These are phyloP conservation scores for Neosilurus mollespiculum DNA, from an alignment of 2,797 vertebrate genomes.

Conservation along the genomic window DNA sequence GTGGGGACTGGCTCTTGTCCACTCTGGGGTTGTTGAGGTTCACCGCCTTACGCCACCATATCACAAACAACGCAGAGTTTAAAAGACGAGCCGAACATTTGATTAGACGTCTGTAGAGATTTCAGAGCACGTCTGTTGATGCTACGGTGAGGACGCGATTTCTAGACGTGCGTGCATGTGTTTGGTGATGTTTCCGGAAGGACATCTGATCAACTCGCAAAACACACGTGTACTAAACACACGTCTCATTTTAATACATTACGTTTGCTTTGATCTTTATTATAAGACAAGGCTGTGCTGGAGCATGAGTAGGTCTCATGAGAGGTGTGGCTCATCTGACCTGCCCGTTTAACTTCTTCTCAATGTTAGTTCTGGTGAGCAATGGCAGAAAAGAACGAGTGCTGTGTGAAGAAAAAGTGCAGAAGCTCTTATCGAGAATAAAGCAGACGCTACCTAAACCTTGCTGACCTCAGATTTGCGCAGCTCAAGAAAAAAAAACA, in stretches of 20 bases:
- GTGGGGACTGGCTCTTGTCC: conserved; percentile 55
- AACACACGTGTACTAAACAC: not conserved
- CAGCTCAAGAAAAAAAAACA: not conserved
- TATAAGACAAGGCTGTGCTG: not conserved
- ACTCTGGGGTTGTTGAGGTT: not conserved
- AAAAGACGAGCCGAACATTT: not conserved
- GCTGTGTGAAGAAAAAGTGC: not conserved
- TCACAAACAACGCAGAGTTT: not conserved
- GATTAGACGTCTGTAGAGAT: not conserved
- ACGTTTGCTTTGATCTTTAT: not conserved
- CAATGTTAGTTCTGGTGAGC: not conserved
- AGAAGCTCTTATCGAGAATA: not conserved
- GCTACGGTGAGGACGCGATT: not conserved
- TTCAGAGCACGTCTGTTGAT: not conserved
- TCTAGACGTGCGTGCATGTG: too few species aligned
- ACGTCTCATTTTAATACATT: not conserved
- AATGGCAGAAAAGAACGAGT: not conserved
- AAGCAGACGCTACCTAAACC: not conserved
- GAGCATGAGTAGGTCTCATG: not conserved
- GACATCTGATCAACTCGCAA: too few species aligned
- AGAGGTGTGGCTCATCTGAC: not conserved
- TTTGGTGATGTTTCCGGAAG: not conserved
- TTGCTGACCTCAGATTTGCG: not conserved
- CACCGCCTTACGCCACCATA: not conserved
- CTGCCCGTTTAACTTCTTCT: not conserved